phyloP scores from a whole-genome alignment of 2,888 invertebrate genomes.

The Xylota segnis region DNA sequence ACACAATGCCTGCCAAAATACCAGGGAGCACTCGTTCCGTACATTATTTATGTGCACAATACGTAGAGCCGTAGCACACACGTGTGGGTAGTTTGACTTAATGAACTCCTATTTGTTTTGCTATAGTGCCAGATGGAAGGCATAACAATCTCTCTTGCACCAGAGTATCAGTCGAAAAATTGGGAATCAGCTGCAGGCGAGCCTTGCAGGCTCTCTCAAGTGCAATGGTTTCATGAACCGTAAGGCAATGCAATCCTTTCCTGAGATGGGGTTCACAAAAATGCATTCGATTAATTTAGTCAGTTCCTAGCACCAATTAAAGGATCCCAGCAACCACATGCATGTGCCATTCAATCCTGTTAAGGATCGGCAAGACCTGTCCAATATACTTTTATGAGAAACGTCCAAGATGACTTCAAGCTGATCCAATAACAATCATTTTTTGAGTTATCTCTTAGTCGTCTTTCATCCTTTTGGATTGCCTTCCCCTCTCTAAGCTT shows the following conservation, averaged over 20 bases:
- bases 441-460: not conserved
- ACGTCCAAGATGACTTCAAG: not conserved
- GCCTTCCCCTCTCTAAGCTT: not conserved
- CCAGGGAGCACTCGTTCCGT: not conserved
- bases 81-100: not conserved
- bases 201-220: not conserved
- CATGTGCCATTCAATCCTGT: not conserved
- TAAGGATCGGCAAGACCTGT: too few species aligned
- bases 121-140: not conserved
- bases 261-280: not conserved
- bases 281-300: not conserved
- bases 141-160: not conserved
- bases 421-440: not conserved
- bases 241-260: not conserved
- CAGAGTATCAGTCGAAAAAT: too few species aligned
- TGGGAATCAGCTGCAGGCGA: too few species aligned
- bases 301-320: not conserved
- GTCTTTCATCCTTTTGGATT: not conserved
- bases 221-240: not conserved
- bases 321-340: not conserved
- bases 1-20: not conserved
- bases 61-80: too few species aligned
- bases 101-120: slow-evolving; percentile 2
- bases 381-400: too few species aligned
- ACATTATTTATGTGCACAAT: not conserved